phyloP scores from a whole-genome alignment of 2,797 vertebrate species.

The Melanotaenia nigrans region DNA sequence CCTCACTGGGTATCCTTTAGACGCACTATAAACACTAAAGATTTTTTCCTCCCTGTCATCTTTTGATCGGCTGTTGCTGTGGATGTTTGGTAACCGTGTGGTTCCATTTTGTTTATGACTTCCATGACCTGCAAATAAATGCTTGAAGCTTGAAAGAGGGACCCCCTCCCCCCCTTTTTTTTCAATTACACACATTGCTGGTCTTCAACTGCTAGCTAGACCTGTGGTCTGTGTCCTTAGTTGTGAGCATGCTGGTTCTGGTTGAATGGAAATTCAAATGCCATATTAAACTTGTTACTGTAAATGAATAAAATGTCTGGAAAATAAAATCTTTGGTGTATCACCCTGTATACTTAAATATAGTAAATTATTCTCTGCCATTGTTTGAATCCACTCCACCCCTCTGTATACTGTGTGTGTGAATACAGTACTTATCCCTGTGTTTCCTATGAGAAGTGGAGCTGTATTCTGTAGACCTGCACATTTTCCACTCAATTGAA shows the following conservation, averaged over 20 bases:
- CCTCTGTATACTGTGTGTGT: slow-evolving; percentile 36
- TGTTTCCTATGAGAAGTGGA: slow-evolving; percentile 67
- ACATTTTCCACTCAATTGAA: slow-evolving; percentile 80
- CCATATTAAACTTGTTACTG: neutral
- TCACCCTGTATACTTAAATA: neutral
- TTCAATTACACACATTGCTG: slow-evolving; percentile 45
- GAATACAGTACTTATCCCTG: slow-evolving; percentile 53
- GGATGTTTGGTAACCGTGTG: slow-evolving; percentile 47
- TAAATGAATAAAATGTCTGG: neutral
- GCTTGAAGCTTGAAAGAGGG: slow-evolving; percentile 12
- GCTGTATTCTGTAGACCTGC: slow-evolving; percentile 62
- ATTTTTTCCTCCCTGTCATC: slow-evolving; percentile 36
- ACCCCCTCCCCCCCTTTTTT: slow-evolving; percentile 3
- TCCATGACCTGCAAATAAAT: slow-evolving; percentile 50
- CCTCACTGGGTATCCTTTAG: slow-evolving; percentile 32
- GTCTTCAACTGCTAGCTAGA: slow-evolving; percentile 21
- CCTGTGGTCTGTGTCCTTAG: slow-evolving; percentile 24
- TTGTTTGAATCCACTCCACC: slow-evolving; percentile 29
- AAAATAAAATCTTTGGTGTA: neutral
- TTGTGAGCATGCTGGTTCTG: slow-evolving; percentile 22
- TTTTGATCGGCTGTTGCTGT: slow-evolving; percentile 57
- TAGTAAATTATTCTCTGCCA: slow-evolving; percentile 6
- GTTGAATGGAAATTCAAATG: slow-evolving; percentile 15
- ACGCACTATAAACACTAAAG: slow-evolving; percentile 57
- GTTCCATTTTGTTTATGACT: slow-evolving; percentile 67